These are phyloP conservation scores for Atractosteus spatula DNA, from an alignment of 2,113 vertebrate species.

Conservation along the genomic window DNA sequence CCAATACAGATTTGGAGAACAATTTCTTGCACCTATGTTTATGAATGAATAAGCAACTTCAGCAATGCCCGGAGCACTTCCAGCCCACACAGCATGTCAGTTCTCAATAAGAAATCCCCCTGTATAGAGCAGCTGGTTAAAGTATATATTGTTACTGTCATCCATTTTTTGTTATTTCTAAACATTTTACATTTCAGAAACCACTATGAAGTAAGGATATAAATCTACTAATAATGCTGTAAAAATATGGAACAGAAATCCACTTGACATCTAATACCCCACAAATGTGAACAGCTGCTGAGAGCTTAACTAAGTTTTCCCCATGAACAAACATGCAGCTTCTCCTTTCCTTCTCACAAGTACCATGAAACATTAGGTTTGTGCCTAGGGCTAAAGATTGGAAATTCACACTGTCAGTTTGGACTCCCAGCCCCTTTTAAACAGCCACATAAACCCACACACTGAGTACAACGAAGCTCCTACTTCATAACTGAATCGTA, in stretches of 20 bases:
- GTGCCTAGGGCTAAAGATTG: conserved; percentile 31
- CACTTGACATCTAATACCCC: conserved; percentile 56
- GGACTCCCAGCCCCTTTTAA: conserved; percentile 32
- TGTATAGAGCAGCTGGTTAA: conserved; percentile 9
- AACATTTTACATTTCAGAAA: conserved; percentile 20
- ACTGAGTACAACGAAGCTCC: no score
- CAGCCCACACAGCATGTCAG: conserved; percentile 5
- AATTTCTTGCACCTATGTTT: not conserved
- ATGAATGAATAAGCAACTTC: not conserved
- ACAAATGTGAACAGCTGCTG: conserved; percentile 61
- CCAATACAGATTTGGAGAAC: not conserved
- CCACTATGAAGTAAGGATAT: conserved; percentile 45
- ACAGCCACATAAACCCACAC: conserved; percentile 10
- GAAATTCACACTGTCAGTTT: conserved; percentile 29
- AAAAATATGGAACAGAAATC: conserved; percentile 37
- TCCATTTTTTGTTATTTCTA: not conserved
- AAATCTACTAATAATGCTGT: conserved; percentile 59
- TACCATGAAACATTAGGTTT: conserved; percentile 10
- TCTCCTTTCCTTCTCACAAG: conserved; percentile 6
- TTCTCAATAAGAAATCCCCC: conserved; percentile 11
- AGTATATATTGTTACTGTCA: no score
- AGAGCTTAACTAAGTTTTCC: conserved; percentile 49
- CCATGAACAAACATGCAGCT: conserved; percentile 21
- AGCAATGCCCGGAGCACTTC: not conserved
- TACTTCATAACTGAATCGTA: no score